phyloP scores from a whole-genome alignment of 2,888 invertebrate genomes.

The Iselma pallidipennis region DNA sequence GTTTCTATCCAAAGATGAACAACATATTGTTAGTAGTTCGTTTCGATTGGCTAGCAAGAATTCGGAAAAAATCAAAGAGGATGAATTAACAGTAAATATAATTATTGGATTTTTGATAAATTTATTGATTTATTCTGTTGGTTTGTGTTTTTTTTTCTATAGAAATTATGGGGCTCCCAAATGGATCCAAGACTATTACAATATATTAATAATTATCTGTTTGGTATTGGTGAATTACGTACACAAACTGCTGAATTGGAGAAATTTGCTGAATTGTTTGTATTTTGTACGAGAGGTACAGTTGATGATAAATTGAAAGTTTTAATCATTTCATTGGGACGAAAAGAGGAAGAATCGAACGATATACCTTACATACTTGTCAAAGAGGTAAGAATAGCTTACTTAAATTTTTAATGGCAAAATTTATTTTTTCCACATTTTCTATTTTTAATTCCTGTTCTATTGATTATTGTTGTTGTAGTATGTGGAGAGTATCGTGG shows the following conservation, averaged over 20 bases:
- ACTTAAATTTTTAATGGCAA: too few relatives aligned
- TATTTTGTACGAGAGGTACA: slow-evolving; percentile 70
- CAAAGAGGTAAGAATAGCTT: slow-evolving; percentile 68
- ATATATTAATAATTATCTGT: slow-evolving; percentile 70
- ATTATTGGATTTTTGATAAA: too few relatives aligned
- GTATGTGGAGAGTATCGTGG: slow-evolving; percentile 77
- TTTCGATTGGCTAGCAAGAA: slow-evolving; percentile 67
- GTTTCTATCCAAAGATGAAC: slow-evolving; percentile 66
- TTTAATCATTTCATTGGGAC: slow-evolving; percentile 63
- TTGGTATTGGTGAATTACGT: slow-evolving; percentile 62
- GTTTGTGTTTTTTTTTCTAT: slow-evolving; percentile 39
- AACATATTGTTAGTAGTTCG: slow-evolving; percentile 65
- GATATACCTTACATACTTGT: slow-evolving; percentile 65
- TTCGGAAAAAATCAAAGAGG: slow-evolving; percentile 67
- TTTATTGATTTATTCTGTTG: slow-evolving; percentile 3
- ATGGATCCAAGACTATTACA: slow-evolving; percentile 70
- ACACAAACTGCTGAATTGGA: slow-evolving; percentile 62
- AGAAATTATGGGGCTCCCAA: slow-evolving; percentile 73
- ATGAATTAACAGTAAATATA: slow-evolving; percentile 70
- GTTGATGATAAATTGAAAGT: slow-evolving; percentile 66
- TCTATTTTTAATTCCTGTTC: not conserved
- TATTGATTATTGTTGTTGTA: slow-evolving; percentile 45
- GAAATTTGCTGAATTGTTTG: slow-evolving; percentile 70
- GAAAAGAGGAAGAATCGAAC: slow-evolving; percentile 58
- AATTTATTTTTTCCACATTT: too few relatives aligned